Evolutionary conservation across 2,113 vertebrate genomes (phyloP).

Genomic region (Vulpes ferrilata): DNA sequence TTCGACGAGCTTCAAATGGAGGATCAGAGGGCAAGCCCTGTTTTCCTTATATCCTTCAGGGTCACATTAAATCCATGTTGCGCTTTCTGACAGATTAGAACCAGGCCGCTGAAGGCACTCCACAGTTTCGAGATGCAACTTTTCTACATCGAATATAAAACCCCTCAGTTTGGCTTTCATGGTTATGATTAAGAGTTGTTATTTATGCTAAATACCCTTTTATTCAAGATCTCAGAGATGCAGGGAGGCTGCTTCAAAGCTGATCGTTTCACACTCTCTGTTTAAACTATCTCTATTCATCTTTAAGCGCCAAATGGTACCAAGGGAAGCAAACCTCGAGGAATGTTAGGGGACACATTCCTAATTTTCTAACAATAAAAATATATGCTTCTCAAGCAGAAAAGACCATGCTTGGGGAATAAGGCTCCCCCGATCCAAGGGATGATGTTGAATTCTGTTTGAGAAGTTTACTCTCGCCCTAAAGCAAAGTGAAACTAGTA

Average conservation of each 20-base stretch:
- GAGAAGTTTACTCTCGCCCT: slow-evolving; percentile 16
- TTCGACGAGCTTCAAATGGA: slow-evolving; percentile 78
- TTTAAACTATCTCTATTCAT: slow-evolving; percentile 15
- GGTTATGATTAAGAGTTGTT: slow-evolving; percentile 61
- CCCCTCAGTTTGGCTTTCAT: slow-evolving; percentile 68
- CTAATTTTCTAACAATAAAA: slow-evolving; percentile 43
- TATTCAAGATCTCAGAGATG: slow-evolving; percentile 69
- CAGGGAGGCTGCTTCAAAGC: slow-evolving; percentile 51
- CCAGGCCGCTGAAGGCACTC: slow-evolving; percentile 66
- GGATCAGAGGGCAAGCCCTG: slow-evolving; percentile 79
- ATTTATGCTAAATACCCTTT: slow-evolving; percentile 70
- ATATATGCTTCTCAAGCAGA: not conserved
- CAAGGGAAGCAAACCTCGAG: not conserved
- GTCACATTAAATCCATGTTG: slow-evolving; percentile 83
- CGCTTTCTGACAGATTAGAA: slow-evolving; percentile 79
- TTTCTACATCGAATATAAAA: slow-evolving; percentile 55
- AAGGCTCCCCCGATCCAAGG: not conserved
- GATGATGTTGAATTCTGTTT: not conserved
- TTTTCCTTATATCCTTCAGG: slow-evolving; percentile 82
- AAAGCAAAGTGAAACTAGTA: slow-evolving; percentile 63
- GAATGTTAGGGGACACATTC: not conserved
- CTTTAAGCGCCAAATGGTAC: not conserved
- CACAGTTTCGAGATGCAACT: slow-evolving; percentile 67
- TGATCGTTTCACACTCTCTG: slow-evolving; percentile 54
- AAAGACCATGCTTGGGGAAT: not conserved